Conservation (phyloP, 2,888 invertebrate species). For the Protodeltote pygarga region DNA sequence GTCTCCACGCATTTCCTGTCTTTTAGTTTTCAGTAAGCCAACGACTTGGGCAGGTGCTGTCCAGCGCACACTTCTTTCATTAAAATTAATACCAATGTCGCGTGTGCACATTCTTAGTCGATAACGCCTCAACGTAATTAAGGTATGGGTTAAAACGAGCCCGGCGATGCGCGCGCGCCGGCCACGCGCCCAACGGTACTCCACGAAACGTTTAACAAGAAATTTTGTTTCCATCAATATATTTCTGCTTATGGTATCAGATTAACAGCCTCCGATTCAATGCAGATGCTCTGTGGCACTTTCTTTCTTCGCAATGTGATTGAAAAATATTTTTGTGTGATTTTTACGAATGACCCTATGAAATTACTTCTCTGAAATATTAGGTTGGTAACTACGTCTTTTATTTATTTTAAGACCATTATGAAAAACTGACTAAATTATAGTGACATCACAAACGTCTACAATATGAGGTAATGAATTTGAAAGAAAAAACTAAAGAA, state of each 20-base stretch:
- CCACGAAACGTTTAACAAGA: slow-evolving; percentile 67
- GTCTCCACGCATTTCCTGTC: slow-evolving; percentile 24
- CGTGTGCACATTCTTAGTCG: slow-evolving; percentile 87
- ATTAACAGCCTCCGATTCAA: slow-evolving; percentile 54
- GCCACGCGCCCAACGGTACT: slow-evolving; percentile 78
- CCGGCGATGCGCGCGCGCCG: slow-evolving; percentile 58
- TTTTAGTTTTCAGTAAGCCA: slow-evolving; percentile 77
- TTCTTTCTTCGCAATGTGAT: slow-evolving; percentile 9
- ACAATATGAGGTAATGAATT: too few species aligned
- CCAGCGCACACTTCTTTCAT: slow-evolving; percentile 85
- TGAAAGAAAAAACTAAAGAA: too few species aligned
- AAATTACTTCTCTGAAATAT: too few species aligned
- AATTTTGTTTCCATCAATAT: slow-evolving; percentile 70
- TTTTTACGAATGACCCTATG: too few species aligned
- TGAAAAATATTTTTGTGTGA: slow-evolving; percentile 4
- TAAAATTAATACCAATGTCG: slow-evolving; percentile 87
- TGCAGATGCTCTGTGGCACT: slow-evolving; percentile 20
- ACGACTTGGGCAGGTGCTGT: slow-evolving; percentile 79
- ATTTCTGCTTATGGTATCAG: slow-evolving; percentile 74
- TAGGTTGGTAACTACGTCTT: too few species aligned
- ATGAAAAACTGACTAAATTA: too few species aligned
- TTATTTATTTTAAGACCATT: too few species aligned
- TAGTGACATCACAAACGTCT: too few species aligned
- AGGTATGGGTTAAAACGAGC: slow-evolving; percentile 75
- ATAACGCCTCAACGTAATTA: slow-evolving; percentile 86